Percentiles rank a stretch among this genome's conserved stretches.
phyloP scores from a whole-genome alignment of 2,113 vertebrate species.

The Fulica atra region DNA sequence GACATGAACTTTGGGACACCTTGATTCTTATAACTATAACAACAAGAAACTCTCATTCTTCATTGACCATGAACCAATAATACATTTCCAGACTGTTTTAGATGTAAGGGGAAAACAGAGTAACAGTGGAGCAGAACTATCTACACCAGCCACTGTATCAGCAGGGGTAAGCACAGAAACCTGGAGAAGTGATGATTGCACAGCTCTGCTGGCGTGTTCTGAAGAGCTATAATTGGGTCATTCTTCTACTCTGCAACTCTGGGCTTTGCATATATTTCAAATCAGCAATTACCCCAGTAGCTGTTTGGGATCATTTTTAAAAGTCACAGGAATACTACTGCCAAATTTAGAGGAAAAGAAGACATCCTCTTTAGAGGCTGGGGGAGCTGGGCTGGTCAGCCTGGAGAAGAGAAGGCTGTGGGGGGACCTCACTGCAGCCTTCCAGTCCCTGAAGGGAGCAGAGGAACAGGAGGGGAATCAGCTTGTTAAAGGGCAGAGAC shows the following conservation, averaged over 20 bases:
- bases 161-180: background rate
- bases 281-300: background rate
- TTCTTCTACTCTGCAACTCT: background rate
- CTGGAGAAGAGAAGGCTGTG: too few relatives aligned
- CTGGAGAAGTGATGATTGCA: background rate
- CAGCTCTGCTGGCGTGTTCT: background rate
- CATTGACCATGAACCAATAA: background rate
- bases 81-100: background rate
- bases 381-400: too few relatives aligned
- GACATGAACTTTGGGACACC: background rate
- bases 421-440: too few relatives aligned
- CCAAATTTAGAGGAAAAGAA: background rate
- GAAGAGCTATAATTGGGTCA: background rate
- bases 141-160: background rate
- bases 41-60: background rate
- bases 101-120: background rate
- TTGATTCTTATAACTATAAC: background rate
- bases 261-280: background rate
- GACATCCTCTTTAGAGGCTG: background rate
- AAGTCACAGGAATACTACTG: background rate
- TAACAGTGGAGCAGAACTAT: background rate
- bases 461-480: too few relatives aligned
- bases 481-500: too few relatives aligned
- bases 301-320: background rate
- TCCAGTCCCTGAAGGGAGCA: too few relatives aligned